Base-by-base conservation (phyloP, 2,888 invertebrate genomes). In the Linyphia triangularis region DNA sequence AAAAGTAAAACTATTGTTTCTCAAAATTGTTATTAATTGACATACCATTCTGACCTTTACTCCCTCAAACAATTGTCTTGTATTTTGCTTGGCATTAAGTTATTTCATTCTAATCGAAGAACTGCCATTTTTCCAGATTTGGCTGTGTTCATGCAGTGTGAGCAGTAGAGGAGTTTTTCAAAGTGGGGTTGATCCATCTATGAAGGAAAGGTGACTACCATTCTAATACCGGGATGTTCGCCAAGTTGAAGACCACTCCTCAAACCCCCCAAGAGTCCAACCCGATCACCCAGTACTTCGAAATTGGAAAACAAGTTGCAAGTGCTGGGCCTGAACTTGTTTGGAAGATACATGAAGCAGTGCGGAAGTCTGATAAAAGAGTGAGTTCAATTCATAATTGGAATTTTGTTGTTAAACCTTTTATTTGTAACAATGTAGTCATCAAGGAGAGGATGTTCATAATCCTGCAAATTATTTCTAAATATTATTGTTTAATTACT, bases 301-400 rank as follows among this genome's bases (percentile, higher is more conserved):
- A 97, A 91, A 95, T 98, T 90, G 96, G 97, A 78, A 96, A 96
- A 91, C 96, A 96, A 92, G 94, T 94, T 79, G 95, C 95, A 84
- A 95, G 95, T 86, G 96, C 96, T 1, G 98, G 98, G 0, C 97
- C 97, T 0, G 97, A 97, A 91, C 94, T 97, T 90, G 95, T 97
- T 69, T 98, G 98, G 98, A 96, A 96, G 92, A 96, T 98, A 90
- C 96, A 97, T 93, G 97, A 98, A 91, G 98, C 96, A 0, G 95
- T 95, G 92, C 94, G 97, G 91, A 97, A 97, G 93, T 95, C 95
- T 90, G 98, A 98, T 92, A 96, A 96, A 91, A 96, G 96, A 96
- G 98, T 98, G 93, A 94, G 95, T 91, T 9, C 16, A 5, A 57
- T 7, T 24, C n/a, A 19, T 59, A 24, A 9, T 13, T 24, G 9